Evolutionary conservation across 2,797 vertebrate species (phyloP).

Genomic region (Alca torda): DNA sequence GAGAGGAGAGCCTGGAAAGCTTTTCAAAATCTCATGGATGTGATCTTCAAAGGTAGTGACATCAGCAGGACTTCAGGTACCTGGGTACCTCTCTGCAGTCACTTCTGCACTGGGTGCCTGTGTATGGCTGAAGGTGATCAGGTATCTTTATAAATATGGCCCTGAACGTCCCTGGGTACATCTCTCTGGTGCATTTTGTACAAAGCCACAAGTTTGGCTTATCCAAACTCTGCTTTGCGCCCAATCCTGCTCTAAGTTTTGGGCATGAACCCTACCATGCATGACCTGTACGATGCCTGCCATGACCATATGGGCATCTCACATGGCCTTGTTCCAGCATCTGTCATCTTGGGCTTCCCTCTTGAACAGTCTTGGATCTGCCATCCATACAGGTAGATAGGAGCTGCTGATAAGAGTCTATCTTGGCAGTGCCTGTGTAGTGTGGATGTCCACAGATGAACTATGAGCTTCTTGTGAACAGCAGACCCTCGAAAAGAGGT

Average conservation of each 20-base stretch:
- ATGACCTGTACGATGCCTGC: neutral
- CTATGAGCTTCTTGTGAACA: neutral
- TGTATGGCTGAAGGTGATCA: neutral
- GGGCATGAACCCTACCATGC: accelerated
- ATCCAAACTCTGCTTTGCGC: neutral
- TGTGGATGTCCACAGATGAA: neutral
- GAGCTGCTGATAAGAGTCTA: neutral
- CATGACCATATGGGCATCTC: neutral
- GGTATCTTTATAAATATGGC: neutral
- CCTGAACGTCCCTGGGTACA: neutral
- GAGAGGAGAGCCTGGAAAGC: neutral
- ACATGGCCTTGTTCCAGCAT: no score
- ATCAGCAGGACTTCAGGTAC: neutral
- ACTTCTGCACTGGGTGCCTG: neutral
- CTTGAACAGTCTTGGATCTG: neutral
- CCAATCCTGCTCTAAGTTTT: neutral
- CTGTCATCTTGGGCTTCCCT: neutral
- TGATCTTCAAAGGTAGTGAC: neutral
- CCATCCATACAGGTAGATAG: neutral
- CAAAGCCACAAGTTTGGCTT: neutral
- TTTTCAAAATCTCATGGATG: neutral
- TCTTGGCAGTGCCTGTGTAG: neutral
- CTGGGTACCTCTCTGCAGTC: neutral
- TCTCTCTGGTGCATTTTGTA: neutral
- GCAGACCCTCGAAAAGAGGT: neutral